These are phyloP conservation scores for Pseudoatta argentina DNA, from an alignment of 1,140 invertebrate genomes.

Conservation along the genomic window DNA sequence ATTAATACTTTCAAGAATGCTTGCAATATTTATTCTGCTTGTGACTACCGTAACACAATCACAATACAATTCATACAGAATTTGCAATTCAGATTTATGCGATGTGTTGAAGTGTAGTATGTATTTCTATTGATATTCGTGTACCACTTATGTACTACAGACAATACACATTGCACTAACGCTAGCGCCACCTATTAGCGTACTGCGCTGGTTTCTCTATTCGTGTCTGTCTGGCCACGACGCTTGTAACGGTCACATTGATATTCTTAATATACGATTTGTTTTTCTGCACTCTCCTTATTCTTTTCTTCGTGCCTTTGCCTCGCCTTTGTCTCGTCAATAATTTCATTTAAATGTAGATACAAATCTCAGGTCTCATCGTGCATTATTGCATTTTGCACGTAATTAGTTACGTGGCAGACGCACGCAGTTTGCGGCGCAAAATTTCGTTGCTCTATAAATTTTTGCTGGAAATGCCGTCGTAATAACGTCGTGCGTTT, in stretches of 20 bases:
- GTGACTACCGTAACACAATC: neutral
- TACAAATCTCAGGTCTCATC: neutral
- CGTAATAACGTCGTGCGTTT: neutral
- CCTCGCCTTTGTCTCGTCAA: too few species aligned
- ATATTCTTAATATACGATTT: too few species aligned
- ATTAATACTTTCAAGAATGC: conserved; percentile 4
- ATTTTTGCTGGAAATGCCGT: neutral
- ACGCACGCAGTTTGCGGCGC: neutral
- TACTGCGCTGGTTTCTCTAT: too few species aligned
- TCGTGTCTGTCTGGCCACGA: too few species aligned
- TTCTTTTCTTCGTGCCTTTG: too few species aligned
- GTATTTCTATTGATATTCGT: too few species aligned
- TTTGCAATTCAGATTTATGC: conserved; percentile 4
- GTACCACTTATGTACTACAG: too few species aligned
- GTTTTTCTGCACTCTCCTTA: too few species aligned
- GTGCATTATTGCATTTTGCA: conserved; percentile 20
- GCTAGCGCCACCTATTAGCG: too few species aligned
- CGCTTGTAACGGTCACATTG: too few species aligned
- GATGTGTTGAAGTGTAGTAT: neutral
- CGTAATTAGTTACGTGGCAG: conserved; percentile 14
- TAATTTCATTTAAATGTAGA: conserved; percentile 20
- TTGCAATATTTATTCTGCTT: neutral
- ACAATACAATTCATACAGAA: neutral
- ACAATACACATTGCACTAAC: too few species aligned
- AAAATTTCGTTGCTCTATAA: conserved; percentile 4